A percentile compares a stretch with the other conserved stretches of the same genome.
Evolutionary conservation across 2,113 vertebrate species (phyloP).

Genomic region (Heloderma charlesbogerti): DNA sequence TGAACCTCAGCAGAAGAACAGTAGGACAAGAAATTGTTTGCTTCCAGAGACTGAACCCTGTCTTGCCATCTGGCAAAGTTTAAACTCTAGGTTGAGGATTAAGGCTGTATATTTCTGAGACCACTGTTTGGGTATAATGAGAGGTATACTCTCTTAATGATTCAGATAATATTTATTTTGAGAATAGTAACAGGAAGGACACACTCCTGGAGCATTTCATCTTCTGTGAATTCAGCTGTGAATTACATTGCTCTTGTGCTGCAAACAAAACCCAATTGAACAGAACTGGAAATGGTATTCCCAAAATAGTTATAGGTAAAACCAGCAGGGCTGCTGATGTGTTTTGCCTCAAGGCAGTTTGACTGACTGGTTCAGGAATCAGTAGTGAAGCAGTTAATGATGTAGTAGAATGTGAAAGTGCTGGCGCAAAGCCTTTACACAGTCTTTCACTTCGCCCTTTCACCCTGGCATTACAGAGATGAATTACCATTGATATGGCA

Average conservation of each 20-base stretch:
- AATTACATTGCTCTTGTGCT: background rate
- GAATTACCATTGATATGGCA: constrained; percentile 39
- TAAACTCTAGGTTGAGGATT: constrained; percentile 36
- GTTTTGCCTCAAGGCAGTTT: background rate
- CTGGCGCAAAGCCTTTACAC: constrained; percentile 31
- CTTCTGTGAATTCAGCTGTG: background rate
- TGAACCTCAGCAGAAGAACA: constrained; percentile 30
- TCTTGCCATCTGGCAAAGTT: constrained; percentile 13
- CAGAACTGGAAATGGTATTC: constrained; percentile 5
- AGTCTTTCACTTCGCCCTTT: constrained; percentile 39
- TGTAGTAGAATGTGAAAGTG: constrained; percentile 25
- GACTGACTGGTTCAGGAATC: constrained; percentile 18
- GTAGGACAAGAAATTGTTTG: constrained; percentile 19
- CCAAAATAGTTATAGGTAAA: constrained; percentile 4
- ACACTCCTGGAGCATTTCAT: constrained; percentile 21
- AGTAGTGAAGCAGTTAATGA: constrained; percentile 42
- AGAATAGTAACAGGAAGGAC: constrained; percentile 32
- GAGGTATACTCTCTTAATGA: constrained; percentile 44
- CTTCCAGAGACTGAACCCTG: constrained; percentile 33
- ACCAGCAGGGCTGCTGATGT: background rate
- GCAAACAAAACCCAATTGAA: background rate
- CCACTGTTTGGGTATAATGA: constrained; percentile 40
- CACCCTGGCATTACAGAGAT: constrained; percentile 28
- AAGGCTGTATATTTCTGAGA: constrained; percentile 36
- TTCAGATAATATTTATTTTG: constrained; percentile 34